These are phyloP conservation scores for Phataginus tricuspis DNA, from an alignment of 2,797 vertebrate genomes.

Conservation along the genomic window DNA sequence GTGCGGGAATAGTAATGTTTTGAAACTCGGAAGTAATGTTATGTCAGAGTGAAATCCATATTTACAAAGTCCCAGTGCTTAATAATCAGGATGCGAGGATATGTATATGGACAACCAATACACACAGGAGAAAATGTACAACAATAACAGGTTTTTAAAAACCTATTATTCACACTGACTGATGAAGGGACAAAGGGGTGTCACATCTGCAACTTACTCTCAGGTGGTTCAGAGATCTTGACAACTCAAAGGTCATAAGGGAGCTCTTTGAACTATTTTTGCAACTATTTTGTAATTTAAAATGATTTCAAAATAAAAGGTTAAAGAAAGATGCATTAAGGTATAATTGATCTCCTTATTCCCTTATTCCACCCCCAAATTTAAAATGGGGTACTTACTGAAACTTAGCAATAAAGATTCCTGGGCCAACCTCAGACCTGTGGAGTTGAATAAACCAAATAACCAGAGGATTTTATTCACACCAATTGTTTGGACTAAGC, in stretches of 20 bases:
- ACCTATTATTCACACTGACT: background rate
- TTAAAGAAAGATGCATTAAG: background rate
- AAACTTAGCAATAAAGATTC: too few species aligned
- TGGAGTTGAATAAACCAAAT: too few species aligned
- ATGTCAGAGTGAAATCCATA: background rate
- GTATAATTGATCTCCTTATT: background rate
- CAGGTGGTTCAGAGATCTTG: background rate
- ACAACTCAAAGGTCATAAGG: background rate
- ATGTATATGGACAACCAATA: background rate
- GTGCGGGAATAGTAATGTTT: background rate
- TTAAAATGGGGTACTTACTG: too few species aligned
- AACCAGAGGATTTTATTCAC: background rate
- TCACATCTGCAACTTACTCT: background rate
- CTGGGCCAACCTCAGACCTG: too few species aligned
- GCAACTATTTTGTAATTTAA: background rate
- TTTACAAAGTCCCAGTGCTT: constrained; percentile 1
- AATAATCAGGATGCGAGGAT: background rate
- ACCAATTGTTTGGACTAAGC: background rate
- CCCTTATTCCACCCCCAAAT: background rate
- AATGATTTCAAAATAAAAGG: background rate
- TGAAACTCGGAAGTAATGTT: constrained; percentile 1
- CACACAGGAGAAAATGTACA: background rate
- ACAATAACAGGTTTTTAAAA: constrained; percentile 22
- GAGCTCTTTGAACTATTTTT: background rate
- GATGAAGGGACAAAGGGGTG: background rate